These are phyloP conservation scores for Lypha dubia DNA, from an alignment of 2,888 invertebrate species.

Conservation along the genomic window DNA sequence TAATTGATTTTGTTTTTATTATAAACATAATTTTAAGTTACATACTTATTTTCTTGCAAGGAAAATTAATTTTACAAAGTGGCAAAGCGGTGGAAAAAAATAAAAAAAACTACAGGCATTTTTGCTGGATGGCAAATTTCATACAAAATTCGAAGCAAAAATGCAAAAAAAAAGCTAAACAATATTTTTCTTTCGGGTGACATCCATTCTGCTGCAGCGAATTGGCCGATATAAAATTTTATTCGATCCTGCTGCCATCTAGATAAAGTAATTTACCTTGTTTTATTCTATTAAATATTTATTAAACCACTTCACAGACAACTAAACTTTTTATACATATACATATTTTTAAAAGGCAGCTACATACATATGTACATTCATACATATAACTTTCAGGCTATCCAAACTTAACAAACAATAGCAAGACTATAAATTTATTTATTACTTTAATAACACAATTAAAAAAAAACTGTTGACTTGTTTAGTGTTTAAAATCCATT, in stretches of 20 bases:
- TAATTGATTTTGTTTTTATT: neutral
- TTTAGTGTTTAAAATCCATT: slow-evolving; percentile 36
- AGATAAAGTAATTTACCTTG: no score
- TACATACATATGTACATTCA: no score
- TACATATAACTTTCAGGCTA: neutral
- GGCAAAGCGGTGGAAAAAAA: no score
- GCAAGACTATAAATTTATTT: slow-evolving; percentile 20
- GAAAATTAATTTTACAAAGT: no score
- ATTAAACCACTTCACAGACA: slow-evolving; percentile 32
- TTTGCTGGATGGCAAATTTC: no score
- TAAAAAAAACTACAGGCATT: no score
- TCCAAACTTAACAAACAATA: neutral
- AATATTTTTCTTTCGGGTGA: no score
- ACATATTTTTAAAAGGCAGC: slow-evolving; percentile 35
- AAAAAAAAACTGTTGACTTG: slow-evolving; percentile 42
- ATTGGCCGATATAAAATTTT: no score
- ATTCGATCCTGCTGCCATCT: no score
- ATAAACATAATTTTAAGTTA: slow-evolving; percentile 14
- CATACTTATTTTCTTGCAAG: neutral
- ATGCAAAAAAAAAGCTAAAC: no score
- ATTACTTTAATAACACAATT: slow-evolving; percentile 14
- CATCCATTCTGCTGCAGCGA: no score
- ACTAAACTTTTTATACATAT: neutral
- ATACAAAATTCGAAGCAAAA: no score
- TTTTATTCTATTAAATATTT: slow-evolving; percentile 1